Percentiles rank a stretch among this genome's conserved stretches.
phyloP scores from a whole-genome alignment of 2,113 vertebrate species.

The Poeciliopsis occidentalis region DNA sequence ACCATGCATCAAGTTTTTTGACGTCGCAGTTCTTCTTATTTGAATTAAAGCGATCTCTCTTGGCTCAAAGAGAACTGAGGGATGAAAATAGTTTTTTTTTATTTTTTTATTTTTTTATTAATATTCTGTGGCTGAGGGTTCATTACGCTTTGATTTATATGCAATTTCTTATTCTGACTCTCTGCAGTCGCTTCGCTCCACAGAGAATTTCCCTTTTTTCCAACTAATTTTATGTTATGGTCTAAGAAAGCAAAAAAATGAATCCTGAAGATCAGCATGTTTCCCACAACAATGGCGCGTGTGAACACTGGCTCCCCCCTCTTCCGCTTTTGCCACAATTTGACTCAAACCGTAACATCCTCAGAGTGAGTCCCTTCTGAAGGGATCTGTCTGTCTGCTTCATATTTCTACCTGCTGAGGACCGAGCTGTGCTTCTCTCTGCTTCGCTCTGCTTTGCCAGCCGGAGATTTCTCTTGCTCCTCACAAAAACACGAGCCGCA shows the following conservation, averaged over 20 bases:
- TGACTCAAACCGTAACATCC: slow-evolving; percentile 49
- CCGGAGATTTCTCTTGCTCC: slow-evolving; percentile 69
- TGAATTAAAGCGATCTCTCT: slow-evolving; percentile 61
- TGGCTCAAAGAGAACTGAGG: slow-evolving; percentile 11
- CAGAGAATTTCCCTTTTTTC: slow-evolving; percentile 14
- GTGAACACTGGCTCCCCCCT: neutral
- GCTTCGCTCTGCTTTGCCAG: slow-evolving; percentile 54
- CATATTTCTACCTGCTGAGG: slow-evolving; percentile 71
- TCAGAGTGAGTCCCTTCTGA: slow-evolving; percentile 36
- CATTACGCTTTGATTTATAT: slow-evolving; percentile 31
- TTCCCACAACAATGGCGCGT: slow-evolving; percentile 1
- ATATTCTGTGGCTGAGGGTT: slow-evolving; percentile 7
- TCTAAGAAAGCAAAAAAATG: slow-evolving; percentile 22
- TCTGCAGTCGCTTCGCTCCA: slow-evolving; percentile 7
- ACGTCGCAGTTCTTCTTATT: slow-evolving; percentile 51
- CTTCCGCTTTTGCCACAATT: slow-evolving; percentile 6
- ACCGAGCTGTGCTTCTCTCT: slow-evolving; percentile 47
- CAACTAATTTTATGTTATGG: slow-evolving; percentile 9
- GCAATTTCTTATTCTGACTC: slow-evolving; percentile 19
- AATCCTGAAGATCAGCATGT: slow-evolving; percentile 40
- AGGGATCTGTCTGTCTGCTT: slow-evolving; percentile 57
- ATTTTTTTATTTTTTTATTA: neutral
- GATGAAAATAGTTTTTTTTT: slow-evolving; percentile 8
- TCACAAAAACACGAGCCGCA: slow-evolving; percentile 55
- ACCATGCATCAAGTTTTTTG: slow-evolving; percentile 51